Evolutionary conservation across 2,888 invertebrate genomes (phyloP).

Genomic region (Pseudococcus jackbeardsleyi): DNA sequence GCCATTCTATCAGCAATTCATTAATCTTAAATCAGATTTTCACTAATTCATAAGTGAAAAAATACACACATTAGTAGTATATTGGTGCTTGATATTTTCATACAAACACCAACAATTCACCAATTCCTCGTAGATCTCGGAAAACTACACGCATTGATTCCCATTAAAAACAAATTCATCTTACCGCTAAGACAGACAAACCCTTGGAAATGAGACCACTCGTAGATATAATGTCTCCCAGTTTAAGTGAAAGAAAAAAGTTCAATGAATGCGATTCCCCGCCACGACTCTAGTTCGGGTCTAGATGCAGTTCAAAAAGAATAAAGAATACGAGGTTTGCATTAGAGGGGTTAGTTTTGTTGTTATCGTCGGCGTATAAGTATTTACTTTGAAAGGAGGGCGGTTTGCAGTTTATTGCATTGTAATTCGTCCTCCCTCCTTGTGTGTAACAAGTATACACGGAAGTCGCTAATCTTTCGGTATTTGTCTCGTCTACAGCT

Average conservation of each 20-base stretch:
- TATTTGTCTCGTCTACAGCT: too few species aligned
- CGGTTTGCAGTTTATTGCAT: constrained; percentile 48
- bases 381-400: constrained; percentile 37
- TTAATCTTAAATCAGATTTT: too few species aligned
- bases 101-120: too few species aligned
- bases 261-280: constrained; percentile 20
- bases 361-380: constrained; percentile 5
- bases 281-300: neutral
- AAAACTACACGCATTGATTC: neutral
- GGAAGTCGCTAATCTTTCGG: constrained; percentile 3
- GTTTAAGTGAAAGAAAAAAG: neutral
- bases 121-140: too few species aligned
- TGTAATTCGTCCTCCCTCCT: neutral
- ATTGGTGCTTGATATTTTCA: too few species aligned
- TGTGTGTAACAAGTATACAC: constrained; percentile 1
- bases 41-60: too few species aligned
- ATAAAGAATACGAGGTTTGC: constrained; percentile 22
- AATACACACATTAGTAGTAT: too few species aligned
- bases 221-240: too few species aligned
- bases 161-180: constrained; percentile 48
- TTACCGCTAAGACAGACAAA: constrained; percentile 1
- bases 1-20: too few species aligned
- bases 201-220: too few species aligned
- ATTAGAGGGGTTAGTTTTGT: constrained; percentile 26
- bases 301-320: constrained; percentile 32